phyloP scores from a whole-genome alignment of 2,888 invertebrate species.

The Hypomecis punctinalis region DNA sequence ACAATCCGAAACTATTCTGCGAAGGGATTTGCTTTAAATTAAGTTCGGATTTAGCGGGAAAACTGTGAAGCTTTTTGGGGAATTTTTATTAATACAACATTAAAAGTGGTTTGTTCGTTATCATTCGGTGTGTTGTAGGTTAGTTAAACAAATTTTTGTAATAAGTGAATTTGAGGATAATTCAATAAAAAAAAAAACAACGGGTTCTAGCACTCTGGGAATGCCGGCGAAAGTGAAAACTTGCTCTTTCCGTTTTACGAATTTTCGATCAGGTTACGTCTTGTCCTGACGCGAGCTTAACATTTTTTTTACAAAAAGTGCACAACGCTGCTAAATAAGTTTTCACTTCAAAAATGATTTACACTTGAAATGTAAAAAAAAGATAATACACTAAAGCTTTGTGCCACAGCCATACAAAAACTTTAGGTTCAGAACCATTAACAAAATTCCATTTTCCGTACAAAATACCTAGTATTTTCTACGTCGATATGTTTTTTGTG shows the following conservation, averaged over 20 bases:
- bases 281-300: too few species aligned
- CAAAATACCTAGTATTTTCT: neutral
- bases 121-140: too few species aligned
- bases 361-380: neutral
- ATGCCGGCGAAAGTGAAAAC: too few species aligned
- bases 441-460: neutral
- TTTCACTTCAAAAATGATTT: neutral
- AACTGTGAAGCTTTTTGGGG: conserved; percentile 2
- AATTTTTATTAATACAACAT: neutral
- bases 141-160: too few species aligned
- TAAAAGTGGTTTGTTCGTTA: too few species aligned
- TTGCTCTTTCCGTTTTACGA: too few species aligned
- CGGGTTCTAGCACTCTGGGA: too few species aligned
- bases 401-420: neutral
- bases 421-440: neutral
- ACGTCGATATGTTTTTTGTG: neutral
- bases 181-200: too few species aligned
- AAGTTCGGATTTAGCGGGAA: conserved; percentile 15
- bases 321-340: too few species aligned
- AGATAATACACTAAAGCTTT: neutral
- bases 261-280: too few species aligned
- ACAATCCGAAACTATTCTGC: conserved; percentile 22
- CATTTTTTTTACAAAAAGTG: too few species aligned
- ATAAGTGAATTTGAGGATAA: too few species aligned
- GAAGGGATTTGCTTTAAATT: conserved; percentile 32